These are phyloP conservation scores for Sander vitreus DNA, from an alignment of 2,113 vertebrate genomes.

Conservation along the genomic window DNA sequence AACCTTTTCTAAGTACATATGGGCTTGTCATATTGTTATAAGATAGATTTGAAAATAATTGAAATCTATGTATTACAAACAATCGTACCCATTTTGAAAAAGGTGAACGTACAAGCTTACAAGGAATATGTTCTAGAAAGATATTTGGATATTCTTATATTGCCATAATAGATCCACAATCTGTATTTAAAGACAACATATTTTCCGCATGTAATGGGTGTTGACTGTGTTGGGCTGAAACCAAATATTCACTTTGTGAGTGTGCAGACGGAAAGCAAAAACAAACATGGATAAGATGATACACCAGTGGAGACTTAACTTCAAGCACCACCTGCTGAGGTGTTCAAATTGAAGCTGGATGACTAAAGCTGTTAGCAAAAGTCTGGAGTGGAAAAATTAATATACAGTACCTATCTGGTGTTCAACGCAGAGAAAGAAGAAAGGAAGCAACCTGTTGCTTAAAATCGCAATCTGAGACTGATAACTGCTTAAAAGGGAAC, in stretches of 20 bases:
- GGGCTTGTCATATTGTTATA: background rate
- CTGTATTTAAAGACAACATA: constrained; percentile 18
- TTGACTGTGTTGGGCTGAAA: constrained; percentile 28
- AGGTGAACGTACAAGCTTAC: background rate
- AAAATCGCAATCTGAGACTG: constrained; percentile 6
- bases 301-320: constrained; percentile 23
- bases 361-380: constrained; percentile 9
- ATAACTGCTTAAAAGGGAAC: constrained; percentile 20
- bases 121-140: too few species aligned
- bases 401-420: background rate
- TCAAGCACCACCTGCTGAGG: constrained; percentile 46
- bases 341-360: constrained; percentile 30
- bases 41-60: background rate
- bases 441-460: constrained; percentile 15
- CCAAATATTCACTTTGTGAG: constrained; percentile 29
- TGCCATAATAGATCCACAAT: constrained; percentile 10
- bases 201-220: constrained; percentile 38
- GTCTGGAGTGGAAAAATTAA: background rate
- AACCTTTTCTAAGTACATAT: background rate
- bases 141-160: background rate
- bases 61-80: background rate
- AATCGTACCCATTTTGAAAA: background rate
- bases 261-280: constrained; percentile 31
- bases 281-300: constrained; percentile 25
- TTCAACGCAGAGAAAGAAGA: background rate